These are phyloP conservation scores for Caenorhabditis inopinata DNA, from an alignment of 1,140 invertebrate species.

Conservation along the genomic window DNA sequence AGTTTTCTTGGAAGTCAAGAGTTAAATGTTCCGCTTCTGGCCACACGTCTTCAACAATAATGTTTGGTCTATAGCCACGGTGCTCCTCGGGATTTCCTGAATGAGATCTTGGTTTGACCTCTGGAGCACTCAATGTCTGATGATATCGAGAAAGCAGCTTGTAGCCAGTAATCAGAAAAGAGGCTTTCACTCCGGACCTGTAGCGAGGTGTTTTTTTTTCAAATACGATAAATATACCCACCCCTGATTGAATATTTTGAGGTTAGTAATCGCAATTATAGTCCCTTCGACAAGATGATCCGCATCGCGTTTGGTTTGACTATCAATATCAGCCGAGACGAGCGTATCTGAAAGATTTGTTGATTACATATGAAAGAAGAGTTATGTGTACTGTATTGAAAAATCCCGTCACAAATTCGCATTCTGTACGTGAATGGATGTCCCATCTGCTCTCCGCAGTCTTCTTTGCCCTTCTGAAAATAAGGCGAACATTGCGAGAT, in stretches of 20 bases:
- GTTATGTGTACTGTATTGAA: neutral
- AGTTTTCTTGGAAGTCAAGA: neutral
- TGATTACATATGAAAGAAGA: neutral
- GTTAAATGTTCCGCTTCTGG: neutral
- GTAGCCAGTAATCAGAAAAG: neutral
- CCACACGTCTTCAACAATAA: neutral
- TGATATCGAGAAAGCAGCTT: constrained; percentile 11
- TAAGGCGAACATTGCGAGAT: neutral
- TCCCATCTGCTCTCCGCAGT: neutral
- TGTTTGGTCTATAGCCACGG: neutral
- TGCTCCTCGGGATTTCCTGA: neutral
- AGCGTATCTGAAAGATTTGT: neutral
- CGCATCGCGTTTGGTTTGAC: neutral
- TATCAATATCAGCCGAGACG: neutral
- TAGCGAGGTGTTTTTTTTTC: too few relatives aligned
- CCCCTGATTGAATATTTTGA: neutral
- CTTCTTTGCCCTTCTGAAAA: constrained; percentile 5
- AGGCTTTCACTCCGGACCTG: neutral
- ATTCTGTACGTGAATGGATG: neutral
- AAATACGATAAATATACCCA: neutral
- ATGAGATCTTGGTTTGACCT: neutral
- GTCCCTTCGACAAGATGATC: constrained; percentile 7
- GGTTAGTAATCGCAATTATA: constrained; percentile 1
- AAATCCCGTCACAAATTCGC: neutral
- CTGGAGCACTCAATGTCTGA: neutral